These are phyloP conservation scores for Bambusicola thoracicus DNA, from an alignment of 2,113 vertebrate species.

Conservation along the genomic window DNA sequence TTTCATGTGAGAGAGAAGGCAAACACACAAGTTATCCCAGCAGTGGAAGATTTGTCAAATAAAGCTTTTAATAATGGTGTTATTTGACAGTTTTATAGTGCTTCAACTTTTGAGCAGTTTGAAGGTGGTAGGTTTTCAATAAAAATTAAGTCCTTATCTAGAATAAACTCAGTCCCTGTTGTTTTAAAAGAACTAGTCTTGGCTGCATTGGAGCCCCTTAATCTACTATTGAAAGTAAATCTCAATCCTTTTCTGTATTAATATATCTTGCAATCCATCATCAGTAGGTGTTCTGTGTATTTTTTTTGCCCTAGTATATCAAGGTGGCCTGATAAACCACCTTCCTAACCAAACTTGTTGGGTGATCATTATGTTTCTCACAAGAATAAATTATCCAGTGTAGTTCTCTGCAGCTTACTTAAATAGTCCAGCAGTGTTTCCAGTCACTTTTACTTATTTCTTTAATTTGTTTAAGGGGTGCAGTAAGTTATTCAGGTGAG, in stretches of 20 bases:
- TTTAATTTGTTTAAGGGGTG: constrained; percentile 75
- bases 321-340: constrained; percentile 83
- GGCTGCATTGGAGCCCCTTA: constrained; percentile 77
- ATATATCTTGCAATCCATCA: constrained; percentile 86
- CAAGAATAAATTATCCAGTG: constrained; percentile 81
- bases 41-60: constrained; percentile 81
- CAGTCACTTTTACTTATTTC: constrained; percentile 71
- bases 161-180: constrained; percentile 77
- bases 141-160: constrained; percentile 84
- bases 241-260: constrained; percentile 84
- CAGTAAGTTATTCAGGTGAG: constrained; percentile 62
- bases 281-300: constrained; percentile 73
- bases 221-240: constrained; percentile 82
- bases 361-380: constrained; percentile 84
- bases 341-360: constrained; percentile 82
- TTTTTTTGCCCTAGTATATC: constrained; percentile 77
- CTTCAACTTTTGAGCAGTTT: constrained; percentile 78
- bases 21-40: constrained; percentile 77
- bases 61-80: constrained; percentile 83
- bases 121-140: constrained; percentile 84
- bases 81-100: constrained; percentile 83
- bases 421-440: constrained; percentile 74
- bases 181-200: constrained; percentile 78
- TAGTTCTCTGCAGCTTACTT: constrained; percentile 75
- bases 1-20: constrained; percentile 76